A percentile compares a stretch with the other conserved stretches of the same genome.
These are phyloP conservation scores for Sycophaga agraensis DNA, from an alignment of 1,140 invertebrate species.

Conservation along the genomic window DNA sequence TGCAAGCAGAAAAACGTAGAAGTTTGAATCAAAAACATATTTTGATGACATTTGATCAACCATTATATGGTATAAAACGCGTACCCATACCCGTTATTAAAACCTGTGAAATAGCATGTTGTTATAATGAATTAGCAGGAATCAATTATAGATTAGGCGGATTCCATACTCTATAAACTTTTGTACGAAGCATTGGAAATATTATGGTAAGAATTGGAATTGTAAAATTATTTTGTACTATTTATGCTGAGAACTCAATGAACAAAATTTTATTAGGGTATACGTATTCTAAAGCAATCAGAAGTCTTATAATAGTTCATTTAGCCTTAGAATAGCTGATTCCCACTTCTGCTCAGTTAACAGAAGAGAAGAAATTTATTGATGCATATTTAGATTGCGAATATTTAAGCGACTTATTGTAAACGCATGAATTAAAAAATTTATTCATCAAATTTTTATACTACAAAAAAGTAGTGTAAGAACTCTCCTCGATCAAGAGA, in stretches of 20 bases:
- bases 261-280: constrained; percentile 47
- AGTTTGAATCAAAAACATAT: constrained; percentile 30
- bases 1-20: constrained; percentile 15
- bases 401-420: neutral
- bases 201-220: constrained; percentile 49
- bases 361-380: constrained; percentile 14
- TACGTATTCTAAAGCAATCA: constrained; percentile 41
- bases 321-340: constrained; percentile 33
- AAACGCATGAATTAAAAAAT: neutral
- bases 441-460: neutral
- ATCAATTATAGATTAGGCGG: constrained; percentile 34
- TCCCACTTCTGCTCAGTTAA: constrained; percentile 24
- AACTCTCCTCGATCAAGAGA: constrained; percentile 45
- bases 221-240: constrained; percentile 39
- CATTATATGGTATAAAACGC: constrained; percentile 30
- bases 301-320: constrained; percentile 34
- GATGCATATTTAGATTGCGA: neutral
- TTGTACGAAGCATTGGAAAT: constrained; percentile 32
- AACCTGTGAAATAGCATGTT: constrained; percentile 31
- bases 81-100: too few species aligned
- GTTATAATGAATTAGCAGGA: constrained; percentile 31
- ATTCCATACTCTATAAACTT: constrained; percentile 38
- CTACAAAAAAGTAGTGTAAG: constrained; percentile 37
- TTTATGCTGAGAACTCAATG: constrained; percentile 37
- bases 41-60: constrained; percentile 43